Evolutionary conservation across 2,888 invertebrate species (phyloP), one percentile per base, ranked within the genome.

Genomic region (Keiferia lycopersicella): DNA sequence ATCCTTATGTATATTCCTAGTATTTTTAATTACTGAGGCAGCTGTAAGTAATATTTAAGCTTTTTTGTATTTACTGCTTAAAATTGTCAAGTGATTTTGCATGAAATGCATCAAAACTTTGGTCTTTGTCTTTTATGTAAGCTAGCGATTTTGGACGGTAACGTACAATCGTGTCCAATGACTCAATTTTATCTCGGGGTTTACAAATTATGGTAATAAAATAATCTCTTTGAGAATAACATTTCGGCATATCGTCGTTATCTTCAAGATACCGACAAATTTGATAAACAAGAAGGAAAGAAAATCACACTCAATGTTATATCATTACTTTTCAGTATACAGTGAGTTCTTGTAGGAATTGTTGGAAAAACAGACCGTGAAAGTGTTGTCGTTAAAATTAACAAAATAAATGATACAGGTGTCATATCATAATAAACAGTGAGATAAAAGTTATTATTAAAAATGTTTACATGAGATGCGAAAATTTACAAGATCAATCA

Each of bases 231-330:
- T 48, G 39, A 26, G 14, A 62, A 56, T 12, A 45, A n/a, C n/a
- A 41, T 39, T 48, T 48, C n/a, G 58, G 34, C 7, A 48, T 63
- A 57, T 62, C 34, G 20, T 16, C 20, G 8, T 41, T 64, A 64
- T 76, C 80, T 72, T 70, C 67, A 71, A 69, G 75, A 84, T 83
- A 81, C 75, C 76, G 71, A 76, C 77, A 65, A 77, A 77, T 79
- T 75, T 74, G 80, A 81, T 81, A 79, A 80, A 18, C 72, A 77
- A 72, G 65, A 70, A 75, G 75, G 73, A 83, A 84, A 80, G 76
- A 81, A 81, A 80, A 76, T 68, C 65, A 11, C 61, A 57, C 70
- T 71, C 69, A 66, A 64, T 69, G 73, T 69, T 69, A n/a, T 45
- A 45, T n/a, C 45, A 16, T 66, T 34, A 16, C n/a, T 56, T 34